phyloP scores from a whole-genome alignment of 2,113 vertebrate species.

The Bombycilla garrulus region DNA sequence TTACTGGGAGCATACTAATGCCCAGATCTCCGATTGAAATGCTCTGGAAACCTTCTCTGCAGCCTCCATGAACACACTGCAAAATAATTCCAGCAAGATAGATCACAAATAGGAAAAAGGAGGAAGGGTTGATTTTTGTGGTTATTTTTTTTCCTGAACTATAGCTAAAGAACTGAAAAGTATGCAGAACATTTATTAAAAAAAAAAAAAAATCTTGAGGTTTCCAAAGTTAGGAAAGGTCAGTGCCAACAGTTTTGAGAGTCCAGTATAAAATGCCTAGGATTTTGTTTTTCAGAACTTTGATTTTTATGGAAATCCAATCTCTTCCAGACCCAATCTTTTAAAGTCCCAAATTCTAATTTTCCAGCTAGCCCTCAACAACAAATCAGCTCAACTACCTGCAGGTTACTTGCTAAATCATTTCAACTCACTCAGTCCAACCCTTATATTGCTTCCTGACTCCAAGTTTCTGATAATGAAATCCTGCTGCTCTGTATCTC shows the following conservation, averaged over 20 bases:
- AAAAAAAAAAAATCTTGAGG: not conserved
- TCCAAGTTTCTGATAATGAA: not conserved
- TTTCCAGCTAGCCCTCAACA: not conserved
- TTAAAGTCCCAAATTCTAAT: not conserved
- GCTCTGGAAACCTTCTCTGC: not conserved
- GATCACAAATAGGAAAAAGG: not conserved
- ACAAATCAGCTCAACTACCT: not conserved
- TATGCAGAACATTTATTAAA: not conserved
- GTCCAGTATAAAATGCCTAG: not conserved
- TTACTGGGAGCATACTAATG: not conserved
- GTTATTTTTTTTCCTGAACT: not conserved
- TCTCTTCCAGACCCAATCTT: not conserved
- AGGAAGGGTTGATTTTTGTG: not conserved
- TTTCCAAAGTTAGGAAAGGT: not conserved
- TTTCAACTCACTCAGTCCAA: not conserved
- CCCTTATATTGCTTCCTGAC: not conserved
- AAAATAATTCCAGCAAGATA: not conserved
- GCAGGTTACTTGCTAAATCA: not conserved
- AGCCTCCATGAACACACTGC: not conserved
- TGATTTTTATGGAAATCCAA: not conserved
- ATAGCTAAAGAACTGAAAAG: not conserved
- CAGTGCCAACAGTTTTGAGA: not conserved
- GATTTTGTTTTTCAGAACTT: not conserved
- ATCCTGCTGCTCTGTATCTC: not conserved
- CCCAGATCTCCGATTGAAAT: not conserved